Base-by-base conservation (phyloP, 1,140 invertebrate genomes). In the Platyscapa corneri region DNA sequence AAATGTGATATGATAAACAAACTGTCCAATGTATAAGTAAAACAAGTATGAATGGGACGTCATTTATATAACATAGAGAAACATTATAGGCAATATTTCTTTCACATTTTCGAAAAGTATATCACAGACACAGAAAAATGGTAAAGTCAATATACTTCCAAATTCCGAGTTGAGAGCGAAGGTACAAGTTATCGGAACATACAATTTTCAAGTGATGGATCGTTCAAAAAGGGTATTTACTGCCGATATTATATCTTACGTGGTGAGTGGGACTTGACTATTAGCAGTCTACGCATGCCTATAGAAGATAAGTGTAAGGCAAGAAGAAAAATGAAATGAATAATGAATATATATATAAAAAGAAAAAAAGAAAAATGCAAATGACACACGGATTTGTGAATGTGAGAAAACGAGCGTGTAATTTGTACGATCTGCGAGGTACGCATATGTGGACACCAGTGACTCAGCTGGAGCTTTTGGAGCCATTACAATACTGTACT, bases 1-100 rank as follows among this genome's bases (percentile, higher is more conserved):
- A 90, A 89, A 89, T 90, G 89, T 90, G 89, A 90, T 88, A 90
- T 88, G 86, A 89, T 88, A 87, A 89, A 87, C 89, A 90, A 90
- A 89, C 86, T 88, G 82, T 86, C 86, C 86, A 86, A 81, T 86
- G 39, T 86, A 75, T 79, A 81, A 86, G 64, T 60, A 83, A 83
- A 82, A 80, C 32, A 60, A 74, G 49, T 81, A 39, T 81, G 70
- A 84, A 83, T 86, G 81, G 42, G 32, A 46, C 46, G n/a, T 75
- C 42, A 78, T 86, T 82, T 86, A 77, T 82, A 86, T 34, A 49
- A 30, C 80, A 75, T 60, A 67, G 67, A 86, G 20, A 56, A 34
- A 42, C 46, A 85, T 56, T 56, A 60, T 72, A 78, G 80, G 60
- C 75, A 42, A 83, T 76, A 78, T 74, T 82, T 70, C 53, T 56